These are phyloP conservation scores for Euproctis similis DNA, from an alignment of 2,888 invertebrate species.

Conservation along the genomic window DNA sequence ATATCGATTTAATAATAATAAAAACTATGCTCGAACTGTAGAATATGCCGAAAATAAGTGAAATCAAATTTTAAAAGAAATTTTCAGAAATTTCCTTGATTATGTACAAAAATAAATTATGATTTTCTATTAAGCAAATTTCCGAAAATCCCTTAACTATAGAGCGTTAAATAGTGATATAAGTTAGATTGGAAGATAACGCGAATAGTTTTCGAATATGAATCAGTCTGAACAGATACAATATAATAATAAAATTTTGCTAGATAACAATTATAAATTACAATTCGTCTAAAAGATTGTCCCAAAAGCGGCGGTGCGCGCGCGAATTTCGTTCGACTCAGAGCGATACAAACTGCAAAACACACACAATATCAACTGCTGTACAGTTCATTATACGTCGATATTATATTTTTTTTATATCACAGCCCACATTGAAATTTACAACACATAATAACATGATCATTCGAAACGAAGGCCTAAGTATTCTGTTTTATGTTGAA, in stretches of 20 bases:
- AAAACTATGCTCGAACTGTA: slow-evolving; percentile 5
- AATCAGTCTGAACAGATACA: too few relatives aligned
- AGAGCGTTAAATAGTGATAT: too few relatives aligned
- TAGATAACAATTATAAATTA: slow-evolving; percentile 11
- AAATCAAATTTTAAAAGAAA: slow-evolving; percentile 17
- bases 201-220: too few relatives aligned
- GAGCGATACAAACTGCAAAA: slow-evolving; percentile 58
- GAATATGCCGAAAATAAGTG: slow-evolving; percentile 2
- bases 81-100: slow-evolving; percentile 29
- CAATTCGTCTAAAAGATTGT: slow-evolving; percentile 7
- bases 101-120: slow-evolving; percentile 49
- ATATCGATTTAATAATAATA: slow-evolving; percentile 8
- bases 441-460: slow-evolving; percentile 71
- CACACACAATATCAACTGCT: slow-evolving; percentile 78
- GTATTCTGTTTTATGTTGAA: slow-evolving; percentile 60
- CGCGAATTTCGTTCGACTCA: slow-evolving; percentile 18
- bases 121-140: slow-evolving; percentile 30
- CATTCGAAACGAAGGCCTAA: slow-evolving; percentile 67
- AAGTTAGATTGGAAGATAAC: too few relatives aligned
- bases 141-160: slow-evolving; percentile 29
- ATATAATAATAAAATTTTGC: slow-evolving; percentile 10
- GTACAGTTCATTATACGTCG: slow-evolving; percentile 81
- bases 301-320: slow-evolving; percentile 3
- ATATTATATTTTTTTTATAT: slow-evolving; percentile 78
- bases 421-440: slow-evolving; percentile 89